Evolutionary conservation across 2,113 vertebrate genomes (phyloP), one percentile per base, ranked within the genome.

Genomic region (Erythrolamprus reginae): DNA sequence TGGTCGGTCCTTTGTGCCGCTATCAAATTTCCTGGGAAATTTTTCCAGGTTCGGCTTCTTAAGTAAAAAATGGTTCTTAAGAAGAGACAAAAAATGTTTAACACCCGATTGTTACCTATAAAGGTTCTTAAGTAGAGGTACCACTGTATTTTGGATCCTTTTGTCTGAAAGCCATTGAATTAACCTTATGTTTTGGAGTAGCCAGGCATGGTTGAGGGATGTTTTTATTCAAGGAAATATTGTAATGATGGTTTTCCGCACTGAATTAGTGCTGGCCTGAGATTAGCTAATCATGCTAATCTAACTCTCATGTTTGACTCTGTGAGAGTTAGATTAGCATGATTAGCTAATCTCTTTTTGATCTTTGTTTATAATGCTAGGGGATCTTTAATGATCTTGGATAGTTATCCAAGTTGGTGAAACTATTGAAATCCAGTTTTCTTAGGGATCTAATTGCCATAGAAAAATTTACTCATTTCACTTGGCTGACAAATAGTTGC

Each of bases 331-430:
- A 87, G 47, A 28, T 93, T 88, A 85, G 56, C 58, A 58, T 52
- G 55, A 70, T 3, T 47, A 6, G 3, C 84, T 50, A 65, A 52
- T 87, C 5, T 38, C 33, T 82, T 90, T 70, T 91, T 92, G 55
- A 94, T 89, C 92, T 93, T 89, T 90, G 94, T 1, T 2, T 70
- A 86, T 58, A 85, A 65, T 91, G 53, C 91, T 87, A 89, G 90
- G 88, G 88, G 91, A 51, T 82, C 88, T 58, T 89, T 91, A 0
- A 1, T 52, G 88, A 86, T 70, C 48, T 86, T 33, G 48, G 13
- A 92, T 61, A 50, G 4, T 2, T 9, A 89, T 3, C 10, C 26
- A 70, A 61, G 89, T 21, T 48, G 50, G n/a, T 89, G 88, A 90
- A 87, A 2, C 53, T 82, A 84, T 92, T 93, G 92, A 93, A 93